phyloP scores from a whole-genome alignment of 2,113 vertebrate species.

The Oncorhynchus nerka region DNA sequence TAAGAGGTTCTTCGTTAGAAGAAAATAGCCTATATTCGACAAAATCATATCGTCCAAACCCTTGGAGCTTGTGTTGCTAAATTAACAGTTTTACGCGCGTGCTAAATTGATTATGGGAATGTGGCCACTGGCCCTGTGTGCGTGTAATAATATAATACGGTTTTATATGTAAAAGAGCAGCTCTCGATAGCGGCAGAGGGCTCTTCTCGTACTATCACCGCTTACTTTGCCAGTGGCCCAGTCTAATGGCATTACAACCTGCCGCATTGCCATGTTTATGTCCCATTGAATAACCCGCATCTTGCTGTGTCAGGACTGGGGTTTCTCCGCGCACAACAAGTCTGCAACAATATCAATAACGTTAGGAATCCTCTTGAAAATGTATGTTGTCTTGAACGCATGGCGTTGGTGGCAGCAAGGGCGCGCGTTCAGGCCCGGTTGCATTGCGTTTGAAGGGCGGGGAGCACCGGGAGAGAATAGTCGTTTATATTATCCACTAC shows the following conservation, averaged over 20 bases:
- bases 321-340: no score
- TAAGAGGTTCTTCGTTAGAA: conserved; percentile 58
- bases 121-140: background rate
- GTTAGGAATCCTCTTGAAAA: no score
- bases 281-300: conserved; percentile 7
- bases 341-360: no score
- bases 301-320: no score
- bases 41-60: conserved; percentile 40
- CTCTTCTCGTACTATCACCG: background rate
- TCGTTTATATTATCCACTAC: no score
- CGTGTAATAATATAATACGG: background rate
- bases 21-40: conserved; percentile 9
- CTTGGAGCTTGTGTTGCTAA: conserved; percentile 1
- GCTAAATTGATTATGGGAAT: conserved; percentile 46
- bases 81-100: conserved; percentile 9
- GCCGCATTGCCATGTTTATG: conserved; percentile 10
- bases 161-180: background rate
- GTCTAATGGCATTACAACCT: background rate
- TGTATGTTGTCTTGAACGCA: no score
- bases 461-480: no score
- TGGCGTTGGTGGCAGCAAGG: no score
- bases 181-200: background rate
- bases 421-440: no score
- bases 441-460: no score
- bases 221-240: background rate